Base-by-base conservation (phyloP, 2,113 vertebrate species). In the Zosterops borbonicus region DNA sequence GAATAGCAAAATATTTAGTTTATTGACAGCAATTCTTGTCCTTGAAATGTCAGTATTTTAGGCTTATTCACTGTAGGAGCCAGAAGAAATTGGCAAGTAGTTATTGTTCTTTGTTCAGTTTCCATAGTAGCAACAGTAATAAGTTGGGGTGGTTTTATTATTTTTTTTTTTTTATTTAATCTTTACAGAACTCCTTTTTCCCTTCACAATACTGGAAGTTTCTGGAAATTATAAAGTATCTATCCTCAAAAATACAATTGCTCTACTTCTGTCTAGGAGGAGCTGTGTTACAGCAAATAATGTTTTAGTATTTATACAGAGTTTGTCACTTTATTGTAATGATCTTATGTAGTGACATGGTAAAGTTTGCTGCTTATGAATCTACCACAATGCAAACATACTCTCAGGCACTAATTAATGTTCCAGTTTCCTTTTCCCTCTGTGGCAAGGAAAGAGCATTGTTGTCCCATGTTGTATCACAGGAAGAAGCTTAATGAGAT, bases 71-170 rank as follows among this genome's bases (percentile, higher is more conserved):
- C n/a, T 64, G 65, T 59, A 71, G 56, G 44, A 97, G 28, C 33
- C 37, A 78, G 59, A 92, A 87, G 80, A 90, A 95, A 92, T 62
- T 83, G 68, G 29, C 79, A 67, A 77, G 88, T 75, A 63, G 47
- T 91, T 87, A 71, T 60, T 89, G 42, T 62, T 75, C 89, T 75
- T 94, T 91, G 80, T 94, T 94, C 76, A 8, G 92, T 97, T 96
- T 87, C 95, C 91, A 94, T 95, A 82, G 95, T 65, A 95, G 62
- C 91, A 82, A 41, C 60, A 75, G 71, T 50, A 94, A 77, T 49
- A 82, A 71, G 9, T 52, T 87, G 33, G 22, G 5, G 18, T 60
- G 31, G 20, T 29, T 62, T 60, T 60, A 70, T 76, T 28, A 33
- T 60, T 35, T 47, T 64, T 63, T 56, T 52, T 39, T 56, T 64